A percentile compares a stretch with the other conserved stretches of the same genome.
Evolutionary conservation across 2,113 vertebrate genomes (phyloP).

Genomic region (Microcebus tavaratra): DNA sequence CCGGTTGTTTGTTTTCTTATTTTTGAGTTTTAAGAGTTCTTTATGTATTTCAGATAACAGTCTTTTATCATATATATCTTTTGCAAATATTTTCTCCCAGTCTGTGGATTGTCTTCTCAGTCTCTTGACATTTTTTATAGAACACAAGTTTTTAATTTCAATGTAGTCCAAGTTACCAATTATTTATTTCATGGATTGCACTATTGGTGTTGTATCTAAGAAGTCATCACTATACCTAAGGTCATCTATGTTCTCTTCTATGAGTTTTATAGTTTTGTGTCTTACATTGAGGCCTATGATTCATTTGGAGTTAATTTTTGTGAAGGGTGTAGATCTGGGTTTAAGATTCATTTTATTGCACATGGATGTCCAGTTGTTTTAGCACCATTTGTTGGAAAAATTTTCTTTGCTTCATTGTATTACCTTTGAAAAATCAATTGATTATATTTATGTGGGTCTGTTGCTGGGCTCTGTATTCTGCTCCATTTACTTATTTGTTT

Average conservation of each 20-base stretch:
- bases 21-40: not conserved
- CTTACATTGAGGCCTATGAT: not conserved
- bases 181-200: not conserved
- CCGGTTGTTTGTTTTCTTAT: not conserved
- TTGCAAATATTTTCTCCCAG: not conserved
- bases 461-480: slow-evolving; percentile 11
- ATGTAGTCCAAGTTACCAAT: not conserved
- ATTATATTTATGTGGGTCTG: not conserved
- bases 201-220: not conserved
- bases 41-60: not conserved
- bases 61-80: not conserved
- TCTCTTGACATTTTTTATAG: not conserved
- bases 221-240: not conserved
- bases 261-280: not conserved
- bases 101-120: not conserved
- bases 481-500: not conserved
- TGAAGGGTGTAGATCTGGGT: not conserved
- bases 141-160: not conserved
- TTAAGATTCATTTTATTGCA: not conserved
- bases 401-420: not conserved
- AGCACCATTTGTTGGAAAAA: not conserved
- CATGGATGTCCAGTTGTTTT: not conserved
- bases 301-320: slow-evolving; percentile 23
- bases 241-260: not conserved
- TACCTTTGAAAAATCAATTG: not conserved